A percentile compares a stretch with the other conserved stretches of the same genome.
Evolutionary conservation across 2,888 invertebrate genomes (phyloP).

Genomic region (Campoplex capitator): DNA sequence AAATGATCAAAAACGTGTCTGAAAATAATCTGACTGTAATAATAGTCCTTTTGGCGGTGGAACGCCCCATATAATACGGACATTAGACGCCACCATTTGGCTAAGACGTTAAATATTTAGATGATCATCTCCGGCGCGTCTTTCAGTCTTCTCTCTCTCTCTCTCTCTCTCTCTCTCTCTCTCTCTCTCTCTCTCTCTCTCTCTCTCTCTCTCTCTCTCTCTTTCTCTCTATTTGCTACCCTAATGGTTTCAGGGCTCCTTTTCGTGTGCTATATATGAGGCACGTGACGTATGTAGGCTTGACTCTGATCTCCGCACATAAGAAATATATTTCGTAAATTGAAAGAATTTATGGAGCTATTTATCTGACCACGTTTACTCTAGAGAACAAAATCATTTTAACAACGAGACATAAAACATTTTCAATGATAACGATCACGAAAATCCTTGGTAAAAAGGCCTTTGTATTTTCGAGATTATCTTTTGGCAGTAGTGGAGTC

Average conservation of each 20-base stretch:
- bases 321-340: constrained; percentile 5
- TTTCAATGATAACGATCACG: constrained; percentile 21
- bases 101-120: constrained; percentile 56
- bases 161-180: constrained; percentile 1
- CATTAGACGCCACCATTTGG: constrained; percentile 34
- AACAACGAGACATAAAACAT: constrained; percentile 24
- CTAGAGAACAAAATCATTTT: neutral
- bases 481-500: constrained; percentile 21
- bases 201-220: constrained; percentile 17
- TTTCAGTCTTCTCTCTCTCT: constrained; percentile 29
- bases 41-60: neutral
- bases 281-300: constrained; percentile 41
- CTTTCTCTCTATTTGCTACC: neutral
- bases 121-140: constrained; percentile 34
- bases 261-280: constrained; percentile 17
- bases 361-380: constrained; percentile 4
- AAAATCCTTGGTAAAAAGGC: neutral
- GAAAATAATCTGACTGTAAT: neutral
- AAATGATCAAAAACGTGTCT: neutral
- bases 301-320: neutral
- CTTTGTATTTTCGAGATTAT: neutral
- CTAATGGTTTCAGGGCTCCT: neutral
- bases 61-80: constrained; percentile 11
- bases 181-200: neutral
- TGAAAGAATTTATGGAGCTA: constrained; percentile 14